Evolutionary conservation across 2,797 vertebrate genomes (phyloP).

Genomic region (Periophthalmus magnuspinnatus): DNA sequence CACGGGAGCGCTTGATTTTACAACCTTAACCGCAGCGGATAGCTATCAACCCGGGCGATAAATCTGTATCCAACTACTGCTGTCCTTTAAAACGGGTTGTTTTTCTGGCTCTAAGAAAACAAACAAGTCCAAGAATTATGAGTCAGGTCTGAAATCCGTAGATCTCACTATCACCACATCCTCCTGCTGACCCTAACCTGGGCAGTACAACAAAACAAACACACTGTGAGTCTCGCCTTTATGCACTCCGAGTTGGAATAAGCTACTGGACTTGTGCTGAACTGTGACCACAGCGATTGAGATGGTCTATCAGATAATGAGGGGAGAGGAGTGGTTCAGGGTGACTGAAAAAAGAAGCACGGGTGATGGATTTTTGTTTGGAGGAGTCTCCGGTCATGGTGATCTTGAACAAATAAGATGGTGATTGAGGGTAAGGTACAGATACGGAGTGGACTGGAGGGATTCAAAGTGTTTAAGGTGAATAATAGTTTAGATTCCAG

Average conservation of each 20-base stretch:
- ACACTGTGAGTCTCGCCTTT: slow-evolving; percentile 47
- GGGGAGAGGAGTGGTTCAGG: slow-evolving; percentile 7
- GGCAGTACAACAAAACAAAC: slow-evolving; percentile 70
- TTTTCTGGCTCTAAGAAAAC: slow-evolving; percentile 64
- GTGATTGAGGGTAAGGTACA: slow-evolving; percentile 9
- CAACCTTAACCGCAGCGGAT: slow-evolving; percentile 58
- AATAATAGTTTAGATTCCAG: not conserved
- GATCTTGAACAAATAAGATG: not conserved
- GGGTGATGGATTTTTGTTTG: slow-evolving; percentile 21
- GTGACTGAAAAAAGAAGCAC: slow-evolving; percentile 2
- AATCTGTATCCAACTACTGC: slow-evolving; percentile 59
- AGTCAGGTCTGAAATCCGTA: slow-evolving; percentile 47
- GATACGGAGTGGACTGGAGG: slow-evolving; percentile 16
- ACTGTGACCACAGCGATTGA: slow-evolving; percentile 44
- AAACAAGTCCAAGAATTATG: slow-evolving; percentile 65
- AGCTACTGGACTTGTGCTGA: slow-evolving; percentile 62
- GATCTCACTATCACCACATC: slow-evolving; percentile 41
- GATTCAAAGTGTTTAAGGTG: slow-evolving; percentile 20
- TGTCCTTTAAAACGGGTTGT: slow-evolving; percentile 51
- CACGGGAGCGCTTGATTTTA: slow-evolving; percentile 67
- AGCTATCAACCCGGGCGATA: slow-evolving; percentile 52
- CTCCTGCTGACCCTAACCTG: slow-evolving; percentile 41
- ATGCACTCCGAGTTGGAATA: slow-evolving; percentile 39
- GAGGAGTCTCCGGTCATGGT: not conserved
- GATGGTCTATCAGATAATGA: slow-evolving; percentile 30